These are phyloP conservation scores for Choristoneura fumiferana DNA, from an alignment of 1,140 invertebrate species.

Conservation along the genomic window DNA sequence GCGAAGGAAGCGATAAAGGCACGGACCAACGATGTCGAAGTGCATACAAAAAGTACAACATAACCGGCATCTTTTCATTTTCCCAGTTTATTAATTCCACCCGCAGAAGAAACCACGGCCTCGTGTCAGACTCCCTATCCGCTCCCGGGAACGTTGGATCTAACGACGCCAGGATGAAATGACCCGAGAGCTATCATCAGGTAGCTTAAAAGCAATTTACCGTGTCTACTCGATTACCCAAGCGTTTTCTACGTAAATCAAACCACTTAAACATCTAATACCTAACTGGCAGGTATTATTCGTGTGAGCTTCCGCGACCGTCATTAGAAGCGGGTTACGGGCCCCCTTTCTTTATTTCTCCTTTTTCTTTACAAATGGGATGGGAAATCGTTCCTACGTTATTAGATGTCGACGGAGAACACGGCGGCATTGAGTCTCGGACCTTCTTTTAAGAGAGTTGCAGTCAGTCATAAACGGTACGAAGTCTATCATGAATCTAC, in stretches of 20 bases:
- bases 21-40: too few species aligned
- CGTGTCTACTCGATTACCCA: constrained; percentile 32
- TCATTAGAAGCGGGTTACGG: constrained; percentile 35
- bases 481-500: too few species aligned
- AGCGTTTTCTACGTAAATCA: constrained; percentile 29
- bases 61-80: too few species aligned
- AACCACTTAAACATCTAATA: constrained; percentile 27
- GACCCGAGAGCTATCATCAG: constrained; percentile 31
- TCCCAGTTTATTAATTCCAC: too few species aligned
- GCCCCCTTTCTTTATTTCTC: constrained; percentile 32
- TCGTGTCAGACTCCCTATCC: background rate
- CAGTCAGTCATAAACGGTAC: too few species aligned
- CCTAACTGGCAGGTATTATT: constrained; percentile 16
- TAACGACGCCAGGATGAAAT: constrained; percentile 26
- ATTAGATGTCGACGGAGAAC: constrained; percentile 26
- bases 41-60: too few species aligned
- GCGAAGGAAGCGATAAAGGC: too few species aligned
- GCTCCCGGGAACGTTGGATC: background rate
- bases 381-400: constrained; percentile 41
- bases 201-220: constrained; percentile 39
- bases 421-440: too few species aligned
- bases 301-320: constrained; percentile 22
- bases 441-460: too few species aligned
- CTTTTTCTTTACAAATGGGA: constrained; percentile 44
- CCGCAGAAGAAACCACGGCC: too few species aligned